A percentile compares a stretch with the other conserved stretches of the same genome.
These are phyloP conservation scores for Scleropages formosus DNA, from an alignment of 2,797 vertebrate genomes.

Conservation along the genomic window DNA sequence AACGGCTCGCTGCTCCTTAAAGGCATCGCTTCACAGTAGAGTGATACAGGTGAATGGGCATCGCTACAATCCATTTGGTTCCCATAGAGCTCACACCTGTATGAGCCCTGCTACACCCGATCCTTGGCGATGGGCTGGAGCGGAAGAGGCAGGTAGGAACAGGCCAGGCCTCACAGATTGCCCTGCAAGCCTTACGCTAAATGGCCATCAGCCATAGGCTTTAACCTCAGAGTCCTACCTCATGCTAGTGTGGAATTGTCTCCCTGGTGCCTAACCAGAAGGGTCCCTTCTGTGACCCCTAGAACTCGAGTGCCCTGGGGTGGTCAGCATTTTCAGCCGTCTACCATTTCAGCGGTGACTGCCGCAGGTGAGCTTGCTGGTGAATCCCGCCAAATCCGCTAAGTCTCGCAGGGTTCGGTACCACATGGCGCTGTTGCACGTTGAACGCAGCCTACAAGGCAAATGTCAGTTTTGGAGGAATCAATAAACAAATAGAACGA, in stretches of 20 bases:
- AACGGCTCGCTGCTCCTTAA: conserved; percentile 37
- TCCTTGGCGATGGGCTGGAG: conserved; percentile 35
- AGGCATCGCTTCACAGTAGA: conserved; percentile 18
- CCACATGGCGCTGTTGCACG: not conserved
- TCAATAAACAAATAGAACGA: not conserved
- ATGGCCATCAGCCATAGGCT: too few relatives aligned
- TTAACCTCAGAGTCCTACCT: not conserved
- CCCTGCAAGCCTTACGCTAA: not conserved
- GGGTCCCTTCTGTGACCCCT: conserved; percentile 3
- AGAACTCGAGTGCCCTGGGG: not conserved
- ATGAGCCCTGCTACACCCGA: conserved; percentile 19
- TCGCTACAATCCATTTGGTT: conserved; percentile 44
- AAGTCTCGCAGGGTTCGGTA: too few relatives aligned
- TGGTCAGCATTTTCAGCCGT: not conserved
- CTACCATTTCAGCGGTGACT: not conserved
- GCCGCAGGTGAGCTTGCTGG: not conserved
- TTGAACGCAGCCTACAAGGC: not conserved
- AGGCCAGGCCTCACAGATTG: conserved; percentile 1
- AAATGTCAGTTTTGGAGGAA: not conserved
- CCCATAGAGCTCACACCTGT: conserved; percentile 46
- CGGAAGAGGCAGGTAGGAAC: conserved; percentile 8
- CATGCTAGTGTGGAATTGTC: conserved; percentile 53
- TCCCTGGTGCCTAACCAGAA: conserved; percentile 37
- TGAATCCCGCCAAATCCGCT: not conserved
- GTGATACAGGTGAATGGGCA: conserved; percentile 9